A percentile compares a stretch with the other conserved stretches of the same genome.
phyloP scores from a whole-genome alignment of 2,797 vertebrate genomes.

The Nannoperca obscura region DNA sequence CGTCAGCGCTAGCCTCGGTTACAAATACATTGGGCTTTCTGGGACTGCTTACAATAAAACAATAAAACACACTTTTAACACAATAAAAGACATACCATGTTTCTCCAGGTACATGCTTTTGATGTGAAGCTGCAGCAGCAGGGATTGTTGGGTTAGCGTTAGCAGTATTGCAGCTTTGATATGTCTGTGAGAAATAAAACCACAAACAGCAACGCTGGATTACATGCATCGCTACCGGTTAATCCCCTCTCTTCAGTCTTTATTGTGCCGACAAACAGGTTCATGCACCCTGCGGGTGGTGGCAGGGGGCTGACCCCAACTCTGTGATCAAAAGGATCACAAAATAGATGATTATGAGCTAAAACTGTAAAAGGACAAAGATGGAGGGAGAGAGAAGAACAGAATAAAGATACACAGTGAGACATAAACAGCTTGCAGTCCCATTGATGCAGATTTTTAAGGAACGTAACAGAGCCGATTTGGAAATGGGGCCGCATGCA shows the following conservation, averaged over 20 bases:
- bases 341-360: not conserved
- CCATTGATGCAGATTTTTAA: constrained; percentile 30
- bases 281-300: not conserved
- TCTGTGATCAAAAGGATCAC: constrained; percentile 7
- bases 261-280: not conserved
- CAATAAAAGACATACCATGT: not conserved
- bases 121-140: not conserved
- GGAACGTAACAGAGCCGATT: constrained; percentile 35
- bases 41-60: not conserved
- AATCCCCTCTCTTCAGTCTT: not conserved
- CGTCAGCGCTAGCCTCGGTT: not conserved
- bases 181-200: not conserved
- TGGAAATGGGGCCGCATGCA: constrained; percentile 28
- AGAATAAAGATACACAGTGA: not conserved
- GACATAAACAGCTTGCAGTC: constrained; percentile 19
- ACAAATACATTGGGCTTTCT: not conserved
- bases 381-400: constrained; percentile 1
- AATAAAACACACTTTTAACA: too few relatives aligned
- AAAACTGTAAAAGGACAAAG: not conserved
- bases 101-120: not conserved
- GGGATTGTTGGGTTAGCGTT: not conserved
- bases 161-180: not conserved
- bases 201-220: not conserved
- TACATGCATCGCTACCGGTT: not conserved
- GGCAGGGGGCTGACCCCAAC: not conserved